phyloP scores from a whole-genome alignment of 2,113 vertebrate genomes.

The Chascanopsetta lugubris region DNA sequence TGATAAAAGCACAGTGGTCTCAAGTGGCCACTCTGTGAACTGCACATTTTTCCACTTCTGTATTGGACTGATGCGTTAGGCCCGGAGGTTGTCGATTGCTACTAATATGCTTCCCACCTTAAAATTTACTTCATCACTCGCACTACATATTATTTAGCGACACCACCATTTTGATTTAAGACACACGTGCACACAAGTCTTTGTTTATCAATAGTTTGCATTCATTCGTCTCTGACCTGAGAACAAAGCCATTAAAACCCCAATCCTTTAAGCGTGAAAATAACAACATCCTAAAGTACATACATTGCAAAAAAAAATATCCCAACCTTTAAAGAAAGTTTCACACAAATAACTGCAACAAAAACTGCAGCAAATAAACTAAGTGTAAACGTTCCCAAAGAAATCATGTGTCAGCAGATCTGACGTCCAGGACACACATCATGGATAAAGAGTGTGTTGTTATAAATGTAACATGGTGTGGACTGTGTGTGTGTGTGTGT shows the following conservation, averaged over 20 bases:
- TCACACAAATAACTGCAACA: not conserved
- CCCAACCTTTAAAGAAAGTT: slow-evolving; percentile 7
- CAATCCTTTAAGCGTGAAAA: not conserved
- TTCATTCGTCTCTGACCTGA: not conserved
- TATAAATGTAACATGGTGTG: not conserved
- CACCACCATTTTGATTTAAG: too few species aligned
- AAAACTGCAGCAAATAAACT: slow-evolving; percentile 17
- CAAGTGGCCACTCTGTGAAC: too few species aligned
- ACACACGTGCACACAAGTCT: too few species aligned
- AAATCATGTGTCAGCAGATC: not conserved
- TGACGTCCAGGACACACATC: not conserved
- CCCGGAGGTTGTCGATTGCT: too few species aligned
- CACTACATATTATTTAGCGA: too few species aligned
- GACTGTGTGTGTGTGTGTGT: too few species aligned
- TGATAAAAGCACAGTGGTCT: too few species aligned
- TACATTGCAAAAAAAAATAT: not conserved
- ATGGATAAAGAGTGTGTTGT: not conserved
- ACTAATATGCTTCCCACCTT: too few species aligned
- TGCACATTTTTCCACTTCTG: too few species aligned
- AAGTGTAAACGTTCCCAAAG: slow-evolving; percentile 26
- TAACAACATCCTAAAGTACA: not conserved
- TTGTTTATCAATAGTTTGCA: not conserved
- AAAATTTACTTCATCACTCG: too few species aligned
- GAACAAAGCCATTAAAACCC: not conserved
- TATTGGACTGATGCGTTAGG: too few species aligned